Percentiles rank a stretch among this genome's conserved stretches.
Evolutionary conservation across 2,888 invertebrate genomes (phyloP).

Genomic region (Drosophila meridiana): DNA sequence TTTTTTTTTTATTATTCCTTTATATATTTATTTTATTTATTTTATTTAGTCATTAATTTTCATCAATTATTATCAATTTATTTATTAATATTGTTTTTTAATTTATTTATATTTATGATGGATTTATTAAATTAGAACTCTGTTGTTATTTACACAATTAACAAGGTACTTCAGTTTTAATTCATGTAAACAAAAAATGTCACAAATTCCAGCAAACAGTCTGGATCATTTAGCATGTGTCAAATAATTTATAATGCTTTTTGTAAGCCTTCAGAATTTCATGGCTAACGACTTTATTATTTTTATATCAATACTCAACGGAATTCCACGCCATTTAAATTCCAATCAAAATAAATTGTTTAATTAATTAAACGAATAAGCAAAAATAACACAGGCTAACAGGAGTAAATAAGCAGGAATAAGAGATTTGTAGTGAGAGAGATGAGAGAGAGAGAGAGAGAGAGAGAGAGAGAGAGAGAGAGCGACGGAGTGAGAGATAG

Average conservation of each 20-base stretch:
- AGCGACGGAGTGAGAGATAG: too few species aligned
- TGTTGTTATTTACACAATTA: background rate
- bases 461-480: background rate
- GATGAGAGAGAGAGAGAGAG: background rate
- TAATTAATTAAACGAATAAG: background rate
- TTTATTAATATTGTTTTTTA: too few species aligned
- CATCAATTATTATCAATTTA: too few species aligned
- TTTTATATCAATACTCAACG: background rate
- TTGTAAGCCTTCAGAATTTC: background rate
- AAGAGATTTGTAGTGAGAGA: background rate
- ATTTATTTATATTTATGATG: background rate
- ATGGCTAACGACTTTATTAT: background rate
- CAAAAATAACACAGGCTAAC: background rate
- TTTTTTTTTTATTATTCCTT: too few species aligned
- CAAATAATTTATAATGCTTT: background rate
- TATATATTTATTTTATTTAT: too few species aligned
- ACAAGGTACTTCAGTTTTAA: background rate
- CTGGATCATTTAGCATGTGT: background rate
- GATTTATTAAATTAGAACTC: background rate
- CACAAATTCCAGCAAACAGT: background rate
- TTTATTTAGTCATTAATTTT: background rate
- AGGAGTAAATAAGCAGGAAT: background rate
- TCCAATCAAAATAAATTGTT: background rate
- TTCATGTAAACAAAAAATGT: background rate
- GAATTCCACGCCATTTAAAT: background rate